These are phyloP conservation scores for Cephus pulcher DNA, from an alignment of 2,888 invertebrate species.

Conservation along the genomic window DNA sequence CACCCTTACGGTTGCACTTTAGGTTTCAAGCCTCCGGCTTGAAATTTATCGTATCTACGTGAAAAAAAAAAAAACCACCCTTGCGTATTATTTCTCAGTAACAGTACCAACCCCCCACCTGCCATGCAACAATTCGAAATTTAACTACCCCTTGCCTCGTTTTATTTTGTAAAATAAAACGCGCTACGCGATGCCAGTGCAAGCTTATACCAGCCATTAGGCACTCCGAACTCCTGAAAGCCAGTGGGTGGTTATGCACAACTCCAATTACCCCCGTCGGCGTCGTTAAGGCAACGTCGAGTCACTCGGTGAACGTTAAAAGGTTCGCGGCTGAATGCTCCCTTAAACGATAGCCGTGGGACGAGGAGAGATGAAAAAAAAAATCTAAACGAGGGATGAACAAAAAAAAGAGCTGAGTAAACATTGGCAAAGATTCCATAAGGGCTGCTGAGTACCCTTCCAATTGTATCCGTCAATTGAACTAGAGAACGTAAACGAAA, in stretches of 20 bases:
- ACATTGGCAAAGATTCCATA: background rate
- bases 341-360: conserved; percentile 1
- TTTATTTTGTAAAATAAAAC: background rate
- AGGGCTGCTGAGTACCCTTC: background rate
- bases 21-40: background rate
- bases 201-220: conserved; percentile 1
- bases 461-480: background rate
- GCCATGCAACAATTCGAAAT: background rate
- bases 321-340: background rate
- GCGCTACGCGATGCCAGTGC: background rate
- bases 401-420: background rate
- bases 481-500: background rate
- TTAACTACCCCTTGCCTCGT: background rate
- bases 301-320: background rate
- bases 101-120: background rate
- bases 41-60: background rate
- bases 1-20: background rate
- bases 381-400: background rate
- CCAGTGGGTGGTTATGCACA: background rate
- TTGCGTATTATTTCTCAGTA: background rate
- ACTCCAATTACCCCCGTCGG: conserved; percentile 2
- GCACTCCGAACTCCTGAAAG: background rate
- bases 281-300: conserved; percentile 1
- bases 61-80: background rate
- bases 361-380: conserved; percentile 8